phyloP scores from a whole-genome alignment of 2,113 vertebrate species.

The Eubucco bourcierii region DNA sequence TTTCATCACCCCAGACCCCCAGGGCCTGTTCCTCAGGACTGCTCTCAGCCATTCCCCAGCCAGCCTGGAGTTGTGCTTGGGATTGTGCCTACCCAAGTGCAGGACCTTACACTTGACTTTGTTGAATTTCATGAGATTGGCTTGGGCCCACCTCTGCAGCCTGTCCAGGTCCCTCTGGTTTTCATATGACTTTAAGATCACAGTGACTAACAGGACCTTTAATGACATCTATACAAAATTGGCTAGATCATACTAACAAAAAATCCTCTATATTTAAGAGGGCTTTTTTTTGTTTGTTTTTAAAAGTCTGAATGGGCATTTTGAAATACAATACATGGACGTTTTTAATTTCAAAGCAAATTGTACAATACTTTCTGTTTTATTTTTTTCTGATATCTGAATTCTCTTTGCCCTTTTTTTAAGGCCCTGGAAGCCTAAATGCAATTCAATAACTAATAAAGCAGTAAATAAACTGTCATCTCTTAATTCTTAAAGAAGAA shows the following conservation, averaged over 20 bases:
- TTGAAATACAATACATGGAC: not conserved
- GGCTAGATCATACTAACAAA: not conserved
- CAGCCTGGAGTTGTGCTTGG: no score
- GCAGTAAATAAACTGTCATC: not conserved
- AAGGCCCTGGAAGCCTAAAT: not conserved
- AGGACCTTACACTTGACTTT: no score
- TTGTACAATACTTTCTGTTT: not conserved
- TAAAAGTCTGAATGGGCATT: not conserved
- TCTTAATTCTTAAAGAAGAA: not conserved
- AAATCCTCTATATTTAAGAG: fast-evolving
- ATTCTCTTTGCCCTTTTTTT: not conserved
- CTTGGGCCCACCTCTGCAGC: no score
- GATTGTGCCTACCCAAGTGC: no score
- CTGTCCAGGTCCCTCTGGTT: not conserved
- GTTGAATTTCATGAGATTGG: no score
- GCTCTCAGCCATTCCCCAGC: no score
- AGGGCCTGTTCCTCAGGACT: no score
- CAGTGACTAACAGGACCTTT: not conserved
- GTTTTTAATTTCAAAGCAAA: not conserved
- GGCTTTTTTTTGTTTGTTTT: not conserved
- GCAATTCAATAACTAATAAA: not conserved
- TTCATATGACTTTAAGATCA: not conserved
- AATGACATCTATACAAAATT: not conserved
- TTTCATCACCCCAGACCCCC: no score
- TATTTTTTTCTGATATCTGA: not conserved